Evolutionary conservation across 2,113 vertebrate genomes (phyloP), one percentile per base, ranked within the genome.

Genomic region (Nymphicus hollandicus): DNA sequence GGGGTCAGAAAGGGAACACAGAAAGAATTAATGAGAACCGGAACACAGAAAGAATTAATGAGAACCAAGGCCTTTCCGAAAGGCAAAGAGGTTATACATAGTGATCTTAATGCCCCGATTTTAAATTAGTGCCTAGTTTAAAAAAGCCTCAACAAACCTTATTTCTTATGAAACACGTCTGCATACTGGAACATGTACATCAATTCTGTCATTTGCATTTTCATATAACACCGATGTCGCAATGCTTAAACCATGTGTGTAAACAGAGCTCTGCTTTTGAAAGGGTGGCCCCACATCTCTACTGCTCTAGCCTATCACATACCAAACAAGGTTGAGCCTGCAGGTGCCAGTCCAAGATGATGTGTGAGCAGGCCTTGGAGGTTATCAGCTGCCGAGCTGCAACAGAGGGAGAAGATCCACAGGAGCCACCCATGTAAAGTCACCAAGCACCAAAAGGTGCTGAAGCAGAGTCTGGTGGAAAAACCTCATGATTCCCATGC

Each of bases 401-500:
- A 82, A 44, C 28, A 68, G 39, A 79, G 37, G 14, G 33, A 78
- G 29, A 77, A 37, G 35, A 84, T 41, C 44, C 55, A 53, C 31
- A 49, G 41, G 22, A 91, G 60, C n/a, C 64, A 86, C 25, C 3
- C 17, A 3, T 17, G 14, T 66, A 31, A 31, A 91, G 39, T 25
- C n/a, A 49, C 11, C 3, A 7, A 82, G 37, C 74, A 79, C 10
- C 52, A 53, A 63, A 43, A 76, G n/a, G 33, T 3, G 1, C 43
- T 1, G 3, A 58, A 91, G 19, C 29, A 69, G 27, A 68, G 33
- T 25, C 44, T 86, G 69, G 39, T 80, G 53, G 28, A 77, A 55
- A 86, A 89, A 64, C 3, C 11, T 55, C 14, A 27, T 0, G 5
- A 35, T 47, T 74, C 58, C 25, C 22, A 37, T 0, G 1, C 25